A percentile compares a stretch with the other conserved stretches of the same genome.
Conservation (phyloP, 2,888 invertebrate species). For the Lordiphosa andalusiaca region DNA sequence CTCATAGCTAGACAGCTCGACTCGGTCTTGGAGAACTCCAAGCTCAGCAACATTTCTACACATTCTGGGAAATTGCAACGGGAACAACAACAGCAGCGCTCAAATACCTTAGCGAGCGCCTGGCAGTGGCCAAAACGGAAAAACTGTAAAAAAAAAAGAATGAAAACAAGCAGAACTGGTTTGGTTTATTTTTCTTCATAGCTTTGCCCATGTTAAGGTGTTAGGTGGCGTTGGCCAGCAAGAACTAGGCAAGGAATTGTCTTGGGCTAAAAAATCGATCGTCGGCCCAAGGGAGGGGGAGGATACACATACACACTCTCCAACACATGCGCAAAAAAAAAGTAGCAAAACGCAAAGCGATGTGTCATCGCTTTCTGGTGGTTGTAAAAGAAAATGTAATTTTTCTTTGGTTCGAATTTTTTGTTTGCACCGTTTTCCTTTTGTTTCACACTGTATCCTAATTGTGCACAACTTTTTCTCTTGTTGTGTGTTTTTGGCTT, state of each 20-base stretch:
- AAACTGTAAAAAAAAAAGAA: slow-evolving; percentile 55
- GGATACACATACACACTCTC: slow-evolving; percentile 24
- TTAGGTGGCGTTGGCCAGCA: slow-evolving; percentile 22
- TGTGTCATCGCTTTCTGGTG: slow-evolving; percentile 66
- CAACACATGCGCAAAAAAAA: slow-evolving; percentile 63
- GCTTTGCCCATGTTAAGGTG: slow-evolving; percentile 38
- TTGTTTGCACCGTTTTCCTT: slow-evolving; percentile 25
- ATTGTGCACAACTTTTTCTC: slow-evolving; percentile 62
- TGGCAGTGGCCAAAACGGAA: slow-evolving; percentile 59
- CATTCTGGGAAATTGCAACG: slow-evolving; percentile 61
- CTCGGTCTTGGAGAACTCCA: slow-evolving; percentile 30
- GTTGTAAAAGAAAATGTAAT: slow-evolving; percentile 49
- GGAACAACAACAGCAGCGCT: slow-evolving; percentile 36
- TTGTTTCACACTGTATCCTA: slow-evolving; percentile 33
- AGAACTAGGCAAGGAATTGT: slow-evolving; percentile 41
- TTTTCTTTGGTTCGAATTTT: slow-evolving; percentile 36
- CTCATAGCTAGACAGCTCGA: slow-evolving; percentile 41
- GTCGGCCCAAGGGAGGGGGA: slow-evolving; percentile 29
- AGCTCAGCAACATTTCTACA: slow-evolving; percentile 59
- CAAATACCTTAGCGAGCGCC: slow-evolving; percentile 45
- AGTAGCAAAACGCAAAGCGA: slow-evolving; percentile 43
- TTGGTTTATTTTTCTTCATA: slow-evolving; percentile 41
- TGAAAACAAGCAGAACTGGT: slow-evolving; percentile 68
- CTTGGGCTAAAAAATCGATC: slow-evolving; percentile 63
- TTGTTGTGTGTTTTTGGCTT: slow-evolving; percentile 15